Percentiles rank a stretch among this genome's conserved stretches.
phyloP scores from a whole-genome alignment of 1,140 invertebrate species.

The Aphaenogaster rudis region DNA sequence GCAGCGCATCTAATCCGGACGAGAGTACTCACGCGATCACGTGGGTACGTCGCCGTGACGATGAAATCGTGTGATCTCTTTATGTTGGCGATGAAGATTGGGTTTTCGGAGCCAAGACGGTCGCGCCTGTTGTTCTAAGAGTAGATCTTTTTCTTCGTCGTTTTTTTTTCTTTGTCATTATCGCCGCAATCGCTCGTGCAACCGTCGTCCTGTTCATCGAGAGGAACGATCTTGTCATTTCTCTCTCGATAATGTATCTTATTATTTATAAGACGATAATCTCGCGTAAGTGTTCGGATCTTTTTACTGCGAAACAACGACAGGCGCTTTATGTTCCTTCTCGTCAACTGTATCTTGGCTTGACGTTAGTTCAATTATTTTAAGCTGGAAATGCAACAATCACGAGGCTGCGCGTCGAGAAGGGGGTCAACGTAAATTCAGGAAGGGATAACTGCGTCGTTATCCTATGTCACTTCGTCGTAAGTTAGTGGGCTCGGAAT shows the following conservation, averaged over 20 bases:
- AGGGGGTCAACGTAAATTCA: conserved; percentile 51
- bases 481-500: conserved; percentile 76
- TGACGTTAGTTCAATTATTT: conserved; percentile 74
- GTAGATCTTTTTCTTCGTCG: conserved; percentile 26
- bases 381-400: conserved; percentile 76
- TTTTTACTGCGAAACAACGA: conserved; percentile 50
- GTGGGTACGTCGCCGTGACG: conserved; percentile 60
- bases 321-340: conserved; percentile 72
- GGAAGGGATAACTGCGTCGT: conserved; percentile 44
- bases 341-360: conserved; percentile 70
- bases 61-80: conserved; percentile 76
- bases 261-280: conserved; percentile 46
- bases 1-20: conserved; percentile 57
- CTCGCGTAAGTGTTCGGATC: conserved; percentile 23
- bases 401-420: conserved; percentile 57
- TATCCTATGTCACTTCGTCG: conserved; percentile 74
- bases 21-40: conserved; percentile 2
- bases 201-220: not conserved
- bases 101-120: conserved; percentile 35
- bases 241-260: conserved; percentile 27
- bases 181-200: conserved; percentile 33
- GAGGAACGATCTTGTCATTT: conserved; percentile 41
- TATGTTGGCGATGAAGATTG: conserved; percentile 68
- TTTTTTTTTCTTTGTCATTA: conserved; percentile 10
- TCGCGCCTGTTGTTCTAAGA: conserved; percentile 55